These are phyloP conservation scores for Smittia sp. DNA, from an alignment of 2,888 invertebrate species.

Conservation along the genomic window DNA sequence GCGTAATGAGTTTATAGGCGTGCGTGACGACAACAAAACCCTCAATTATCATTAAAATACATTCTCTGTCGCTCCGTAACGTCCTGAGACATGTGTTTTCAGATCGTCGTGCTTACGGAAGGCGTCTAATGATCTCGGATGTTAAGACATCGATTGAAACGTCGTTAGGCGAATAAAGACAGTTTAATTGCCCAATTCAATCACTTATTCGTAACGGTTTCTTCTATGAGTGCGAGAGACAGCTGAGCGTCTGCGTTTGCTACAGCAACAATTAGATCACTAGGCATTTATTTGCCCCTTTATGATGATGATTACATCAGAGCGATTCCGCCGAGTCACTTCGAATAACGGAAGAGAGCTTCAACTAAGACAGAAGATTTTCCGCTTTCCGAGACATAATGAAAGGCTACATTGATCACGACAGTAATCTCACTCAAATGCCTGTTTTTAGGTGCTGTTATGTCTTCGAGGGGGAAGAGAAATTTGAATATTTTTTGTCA, in stretches of 20 bases:
- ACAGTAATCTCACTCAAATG: not conserved
- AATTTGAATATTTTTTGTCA: not conserved
- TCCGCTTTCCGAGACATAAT: not conserved
- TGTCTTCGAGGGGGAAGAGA: not conserved
- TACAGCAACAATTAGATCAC: conserved; percentile 13
- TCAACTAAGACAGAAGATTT: too few relatives aligned
- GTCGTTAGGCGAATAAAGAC: not conserved
- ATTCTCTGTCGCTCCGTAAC: not conserved
- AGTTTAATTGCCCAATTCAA: not conserved
- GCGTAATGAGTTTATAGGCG: not conserved
- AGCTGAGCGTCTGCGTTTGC: not conserved
- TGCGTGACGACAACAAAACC: not conserved
- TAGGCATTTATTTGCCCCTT: not conserved
- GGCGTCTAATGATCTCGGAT: not conserved
- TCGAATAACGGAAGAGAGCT: too few relatives aligned
- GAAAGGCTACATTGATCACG: not conserved
- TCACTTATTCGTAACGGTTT: not conserved
- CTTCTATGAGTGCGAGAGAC: not conserved
- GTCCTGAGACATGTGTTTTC: conserved; percentile 1
- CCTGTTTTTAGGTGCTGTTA: not conserved
- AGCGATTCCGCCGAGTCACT: too few relatives aligned
- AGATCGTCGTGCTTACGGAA: not conserved
- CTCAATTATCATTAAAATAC: conserved; percentile 6
- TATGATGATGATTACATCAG: not conserved
- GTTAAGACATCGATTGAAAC: not conserved